Conservation (phyloP, 1,140 invertebrate genomes). For the Temnothorax nylanderi region DNA sequence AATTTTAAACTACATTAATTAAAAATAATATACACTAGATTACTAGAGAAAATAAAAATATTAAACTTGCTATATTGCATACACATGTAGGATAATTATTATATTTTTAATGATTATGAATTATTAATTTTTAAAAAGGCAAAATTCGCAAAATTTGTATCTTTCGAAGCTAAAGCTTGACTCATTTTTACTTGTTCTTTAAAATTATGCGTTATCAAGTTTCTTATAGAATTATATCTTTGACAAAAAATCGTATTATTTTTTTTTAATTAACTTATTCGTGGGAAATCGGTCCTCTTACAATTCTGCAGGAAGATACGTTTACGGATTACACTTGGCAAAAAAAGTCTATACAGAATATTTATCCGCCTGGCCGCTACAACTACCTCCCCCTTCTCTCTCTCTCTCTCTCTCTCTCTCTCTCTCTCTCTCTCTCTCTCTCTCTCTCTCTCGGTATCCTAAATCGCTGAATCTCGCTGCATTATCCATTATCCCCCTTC, state of each 20-base stretch:
- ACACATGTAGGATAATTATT: not conserved
- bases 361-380: conserved; percentile 13
- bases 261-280: not conserved
- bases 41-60: not conserved
- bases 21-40: not conserved
- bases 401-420: not conserved
- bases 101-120: not conserved
- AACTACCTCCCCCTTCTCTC: not conserved
- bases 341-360: conserved; percentile 27
- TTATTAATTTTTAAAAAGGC: not conserved
- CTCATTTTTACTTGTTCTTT: not conserved
- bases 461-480: conserved; percentile 66
- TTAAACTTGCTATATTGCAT: not conserved
- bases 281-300: not conserved
- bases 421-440: conserved; percentile 3
- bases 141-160: not conserved
- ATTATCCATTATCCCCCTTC: conserved; percentile 27
- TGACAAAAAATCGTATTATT: not conserved
- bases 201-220: not conserved
- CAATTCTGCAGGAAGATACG: not conserved
- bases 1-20: not conserved
- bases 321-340: conserved; percentile 14
- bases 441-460: conserved; percentile 30
- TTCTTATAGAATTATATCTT: not conserved
- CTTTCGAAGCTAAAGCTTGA: not conserved